These are phyloP conservation scores for Sinopyrophorus schimmeli DNA, from an alignment of 2,888 invertebrate genomes.

Conservation along the genomic window DNA sequence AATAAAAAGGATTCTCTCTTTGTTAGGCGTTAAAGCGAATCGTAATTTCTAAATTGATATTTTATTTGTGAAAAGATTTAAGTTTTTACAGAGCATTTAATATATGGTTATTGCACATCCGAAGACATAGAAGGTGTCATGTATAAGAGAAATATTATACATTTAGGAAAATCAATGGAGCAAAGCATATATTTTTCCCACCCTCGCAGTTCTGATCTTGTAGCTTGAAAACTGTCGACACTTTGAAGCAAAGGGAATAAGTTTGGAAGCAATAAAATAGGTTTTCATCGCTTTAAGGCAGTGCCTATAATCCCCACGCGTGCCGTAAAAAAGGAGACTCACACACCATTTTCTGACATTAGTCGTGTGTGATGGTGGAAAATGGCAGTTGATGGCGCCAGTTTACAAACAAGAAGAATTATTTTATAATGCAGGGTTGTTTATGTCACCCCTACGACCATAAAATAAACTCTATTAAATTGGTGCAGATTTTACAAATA, in stretches of 20 bases:
- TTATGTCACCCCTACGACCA: constrained; percentile 4
- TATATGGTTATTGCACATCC: too few species aligned
- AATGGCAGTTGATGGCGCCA: constrained; percentile 32
- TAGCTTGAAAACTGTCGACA: constrained; percentile 39
- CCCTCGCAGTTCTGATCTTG: constrained; percentile 34
- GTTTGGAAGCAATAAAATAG: constrained; percentile 40
- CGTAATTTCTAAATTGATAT: too few species aligned
- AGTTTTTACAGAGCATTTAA: not conserved
- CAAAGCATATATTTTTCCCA: constrained; percentile 25
- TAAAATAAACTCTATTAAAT: constrained; percentile 10
- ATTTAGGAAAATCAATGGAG: constrained; percentile 26
- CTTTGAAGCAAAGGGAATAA: constrained; percentile 39
- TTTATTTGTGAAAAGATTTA: constrained; percentile 4
- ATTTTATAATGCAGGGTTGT: constrained; percentile 16
- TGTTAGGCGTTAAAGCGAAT: too few species aligned
- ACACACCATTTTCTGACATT: constrained; percentile 46
- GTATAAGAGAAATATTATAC: constrained; percentile 20
- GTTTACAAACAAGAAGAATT: constrained; percentile 30
- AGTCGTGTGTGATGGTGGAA: constrained; percentile 31
- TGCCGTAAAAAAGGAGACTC: constrained; percentile 42
- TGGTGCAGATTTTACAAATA: constrained; percentile 3
- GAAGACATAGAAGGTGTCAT: constrained; percentile 2
- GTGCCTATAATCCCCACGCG: constrained; percentile 44
- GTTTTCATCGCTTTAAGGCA: constrained; percentile 39
- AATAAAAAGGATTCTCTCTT: too few species aligned